Conservation (phyloP, 1,140 invertebrate genomes). For the Pseudomyrmex gracilis region DNA sequence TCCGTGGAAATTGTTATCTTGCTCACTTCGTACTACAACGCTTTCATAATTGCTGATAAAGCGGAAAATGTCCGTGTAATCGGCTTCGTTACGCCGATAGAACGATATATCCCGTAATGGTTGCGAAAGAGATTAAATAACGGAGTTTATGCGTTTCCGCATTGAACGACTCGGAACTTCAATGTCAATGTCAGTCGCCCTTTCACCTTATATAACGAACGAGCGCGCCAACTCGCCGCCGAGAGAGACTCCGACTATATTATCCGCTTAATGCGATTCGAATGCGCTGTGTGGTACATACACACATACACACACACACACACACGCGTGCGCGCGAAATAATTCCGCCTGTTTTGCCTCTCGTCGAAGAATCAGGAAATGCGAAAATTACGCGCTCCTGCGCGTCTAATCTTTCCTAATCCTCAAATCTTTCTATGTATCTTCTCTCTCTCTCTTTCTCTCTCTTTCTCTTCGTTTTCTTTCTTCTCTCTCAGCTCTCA, state of each 20-base stretch:
- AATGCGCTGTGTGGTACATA: constrained; percentile 44
- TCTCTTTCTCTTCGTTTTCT: background rate
- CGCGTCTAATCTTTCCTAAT: constrained; percentile 46
- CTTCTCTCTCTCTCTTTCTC: background rate
- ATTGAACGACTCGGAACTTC: constrained; percentile 79
- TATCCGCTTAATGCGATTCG: constrained; percentile 59
- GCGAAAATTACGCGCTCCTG: constrained; percentile 36
- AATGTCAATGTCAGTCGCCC: constrained; percentile 83
- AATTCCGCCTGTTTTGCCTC: constrained; percentile 54
- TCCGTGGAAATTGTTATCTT: constrained; percentile 5
- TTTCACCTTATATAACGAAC: constrained; percentile 81
- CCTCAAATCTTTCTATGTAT: constrained; percentile 3
- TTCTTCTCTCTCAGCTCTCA: constrained; percentile 6
- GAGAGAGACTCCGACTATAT: constrained; percentile 49
- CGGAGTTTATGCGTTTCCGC: constrained; percentile 80
- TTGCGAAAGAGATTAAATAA: constrained; percentile 80
- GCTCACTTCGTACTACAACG: background rate
- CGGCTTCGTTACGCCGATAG: constrained; percentile 41
- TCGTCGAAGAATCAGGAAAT: constrained; percentile 47
- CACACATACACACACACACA: background rate
- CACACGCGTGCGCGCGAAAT: background rate
- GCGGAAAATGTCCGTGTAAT: constrained; percentile 12
- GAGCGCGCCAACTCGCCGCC: constrained; percentile 57
- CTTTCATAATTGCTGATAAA: constrained; percentile 9
- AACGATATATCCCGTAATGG: constrained; percentile 65